These are phyloP conservation scores for Anarhynchus alexandrinus DNA, from an alignment of 2,113 vertebrate genomes.

Conservation along the genomic window DNA sequence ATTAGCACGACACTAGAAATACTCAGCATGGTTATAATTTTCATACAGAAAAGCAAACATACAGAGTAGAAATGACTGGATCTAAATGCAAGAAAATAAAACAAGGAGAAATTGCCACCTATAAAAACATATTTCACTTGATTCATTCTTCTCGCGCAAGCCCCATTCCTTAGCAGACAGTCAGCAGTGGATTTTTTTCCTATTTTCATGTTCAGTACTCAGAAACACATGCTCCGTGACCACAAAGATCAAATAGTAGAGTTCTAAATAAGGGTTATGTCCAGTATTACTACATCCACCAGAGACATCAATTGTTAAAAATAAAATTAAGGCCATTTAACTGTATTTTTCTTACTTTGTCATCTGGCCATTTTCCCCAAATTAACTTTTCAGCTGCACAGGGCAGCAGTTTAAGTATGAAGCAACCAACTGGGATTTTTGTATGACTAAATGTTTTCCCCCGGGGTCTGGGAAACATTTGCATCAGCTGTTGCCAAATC, in stretches of 20 bases:
- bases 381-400: not conserved
- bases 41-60: not conserved
- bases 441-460: not conserved
- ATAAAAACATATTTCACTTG: not conserved
- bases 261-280: not conserved
- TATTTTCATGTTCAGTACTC: not conserved
- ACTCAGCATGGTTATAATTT: not conserved
- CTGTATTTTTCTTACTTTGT: slow-evolving; percentile 16
- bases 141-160: not conserved
- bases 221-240: not conserved
- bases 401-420: slow-evolving; percentile 7
- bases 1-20: not conserved
- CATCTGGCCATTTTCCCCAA: not conserved
- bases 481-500: not conserved
- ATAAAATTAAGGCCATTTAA: not conserved
- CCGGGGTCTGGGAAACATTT: not conserved
- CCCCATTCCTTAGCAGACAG: not conserved
- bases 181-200: not conserved
- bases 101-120: not conserved
- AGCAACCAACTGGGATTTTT: slow-evolving; percentile 15
- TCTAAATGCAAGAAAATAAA: not conserved
- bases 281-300: not conserved
- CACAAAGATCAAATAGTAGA: not conserved
- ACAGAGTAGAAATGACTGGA: not conserved
- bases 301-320: not conserved